Evolutionary conservation across 1,140 invertebrate species (phyloP), one percentile per base, ranked within the genome.

Genomic region (Streblospio benedicti): DNA sequence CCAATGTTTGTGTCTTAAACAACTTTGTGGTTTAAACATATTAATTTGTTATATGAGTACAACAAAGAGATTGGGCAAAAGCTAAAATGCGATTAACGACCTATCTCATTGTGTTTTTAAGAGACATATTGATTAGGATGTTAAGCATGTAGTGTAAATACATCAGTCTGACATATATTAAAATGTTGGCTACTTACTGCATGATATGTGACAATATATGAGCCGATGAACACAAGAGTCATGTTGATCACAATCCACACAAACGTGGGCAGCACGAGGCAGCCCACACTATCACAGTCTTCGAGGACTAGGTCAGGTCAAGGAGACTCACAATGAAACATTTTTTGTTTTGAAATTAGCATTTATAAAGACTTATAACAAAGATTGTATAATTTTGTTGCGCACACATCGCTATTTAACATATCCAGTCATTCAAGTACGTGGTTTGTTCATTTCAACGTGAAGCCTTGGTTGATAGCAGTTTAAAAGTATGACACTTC

Each of bases 171-270:
- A 38, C n/a, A 38, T n/a, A n/a, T 38, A 9, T 9, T n/a, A 38
- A 9, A 38, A 38, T 38, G 35, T 38, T n/a, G 9, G 35, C n/a
- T 6, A 20, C 49, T 59, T 31, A 59, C 57, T 14, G 57, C 57
- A 49, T 59, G 57, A 33, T 31, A 59, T 5, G 57, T 59, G 57
- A 59, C 57, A 20, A 59, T 18, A 35, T 59, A 59, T 14, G 57
- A 28, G 9, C 57, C 57, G 43, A 59, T 33, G 30, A 50, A 50
- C 4, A 52, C 23, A 3, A 59, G 30, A 6, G 27, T 4, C 23
- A 27, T 32, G 47, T 59, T 59, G 57, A 59, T 54, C 23, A 38
- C n/a, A 28, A 59, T 53, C 57, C 57, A 59, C 16, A 59, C 57
- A 6, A 50, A 20, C 25, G 30, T 31, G 2, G 45, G 27, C 18